These are phyloP conservation scores for Gasterosteus aculeatus DNA, from an alignment of 2,113 vertebrate genomes.

Conservation along the genomic window DNA sequence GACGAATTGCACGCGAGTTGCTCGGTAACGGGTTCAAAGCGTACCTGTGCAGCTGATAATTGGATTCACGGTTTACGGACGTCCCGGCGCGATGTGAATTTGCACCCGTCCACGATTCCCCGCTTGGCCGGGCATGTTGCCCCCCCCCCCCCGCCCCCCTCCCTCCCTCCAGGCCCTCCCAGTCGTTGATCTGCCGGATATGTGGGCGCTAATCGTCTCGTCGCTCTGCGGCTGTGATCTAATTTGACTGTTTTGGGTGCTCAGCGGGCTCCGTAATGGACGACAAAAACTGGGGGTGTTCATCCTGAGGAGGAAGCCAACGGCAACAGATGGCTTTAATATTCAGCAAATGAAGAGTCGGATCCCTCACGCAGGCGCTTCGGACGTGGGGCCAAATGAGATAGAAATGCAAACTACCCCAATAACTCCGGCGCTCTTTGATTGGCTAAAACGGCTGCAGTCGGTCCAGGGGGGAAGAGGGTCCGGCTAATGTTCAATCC, in stretches of 20 bases:
- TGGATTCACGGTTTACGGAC: constrained; percentile 37
- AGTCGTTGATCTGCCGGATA: constrained; percentile 24
- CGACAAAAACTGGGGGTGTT: constrained; percentile 51
- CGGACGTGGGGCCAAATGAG: constrained; percentile 19
- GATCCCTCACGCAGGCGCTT: constrained; percentile 56
- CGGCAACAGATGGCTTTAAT: constrained; percentile 79
- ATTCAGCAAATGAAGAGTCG: constrained; percentile 62
- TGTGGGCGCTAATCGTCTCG: constrained; percentile 32
- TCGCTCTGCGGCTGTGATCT: constrained; percentile 63
- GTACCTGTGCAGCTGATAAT: constrained; percentile 29
- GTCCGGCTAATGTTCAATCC: background rate
- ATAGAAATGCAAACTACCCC: constrained; percentile 60
- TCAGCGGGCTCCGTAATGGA: constrained; percentile 66
- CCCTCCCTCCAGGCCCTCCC: background rate
- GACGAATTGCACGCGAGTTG: background rate
- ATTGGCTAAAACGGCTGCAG: constrained; percentile 21
- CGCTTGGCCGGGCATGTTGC: constrained; percentile 39
- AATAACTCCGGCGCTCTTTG: background rate
- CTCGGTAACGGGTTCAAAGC: background rate
- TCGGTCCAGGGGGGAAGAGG: constrained; percentile 1
- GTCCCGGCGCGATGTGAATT: constrained; percentile 37
- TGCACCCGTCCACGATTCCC: constrained; percentile 22
- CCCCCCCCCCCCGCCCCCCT: too few relatives aligned
- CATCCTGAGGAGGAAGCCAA: constrained; percentile 66
- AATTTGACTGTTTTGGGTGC: constrained; percentile 64